Conservation (phyloP, 1,140 invertebrate genomes). For the Neotoxoptera formosana region DNA sequence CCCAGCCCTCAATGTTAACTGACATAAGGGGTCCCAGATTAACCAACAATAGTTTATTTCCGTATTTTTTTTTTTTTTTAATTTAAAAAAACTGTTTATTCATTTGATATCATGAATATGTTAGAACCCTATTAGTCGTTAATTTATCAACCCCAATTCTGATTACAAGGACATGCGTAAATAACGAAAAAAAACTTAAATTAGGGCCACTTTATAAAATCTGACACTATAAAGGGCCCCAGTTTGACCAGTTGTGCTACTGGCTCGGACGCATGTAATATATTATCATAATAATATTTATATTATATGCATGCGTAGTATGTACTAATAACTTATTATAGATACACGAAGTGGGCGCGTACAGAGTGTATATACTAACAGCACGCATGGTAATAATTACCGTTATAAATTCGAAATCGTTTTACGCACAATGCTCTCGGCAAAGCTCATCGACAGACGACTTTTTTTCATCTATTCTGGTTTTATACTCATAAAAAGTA, state of each 20-base stretch:
- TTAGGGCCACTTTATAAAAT: background rate
- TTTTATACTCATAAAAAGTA: too few species aligned
- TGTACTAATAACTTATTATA: background rate
- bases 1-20: too few species aligned
- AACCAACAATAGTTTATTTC: background rate
- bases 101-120: too few species aligned
- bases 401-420: background rate
- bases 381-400: background rate
- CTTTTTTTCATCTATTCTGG: background rate
- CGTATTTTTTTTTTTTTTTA: background rate
- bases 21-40: too few species aligned
- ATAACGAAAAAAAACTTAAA: background rate
- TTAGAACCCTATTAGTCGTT: too few species aligned
- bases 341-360: background rate
- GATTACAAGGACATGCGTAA: background rate
- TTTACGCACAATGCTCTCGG: background rate
- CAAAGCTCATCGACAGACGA: background rate
- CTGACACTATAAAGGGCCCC: background rate
- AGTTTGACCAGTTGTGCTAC: too few species aligned
- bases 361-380: background rate
- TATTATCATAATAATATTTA: background rate
- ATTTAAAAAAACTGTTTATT: too few species aligned
- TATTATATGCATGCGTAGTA: background rate
- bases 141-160: background rate
- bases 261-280: too few species aligned